Evolutionary conservation across 64 coral and sea anemone species (phyloP).

Genomic region (Stichodactyla mertensii): DNA sequence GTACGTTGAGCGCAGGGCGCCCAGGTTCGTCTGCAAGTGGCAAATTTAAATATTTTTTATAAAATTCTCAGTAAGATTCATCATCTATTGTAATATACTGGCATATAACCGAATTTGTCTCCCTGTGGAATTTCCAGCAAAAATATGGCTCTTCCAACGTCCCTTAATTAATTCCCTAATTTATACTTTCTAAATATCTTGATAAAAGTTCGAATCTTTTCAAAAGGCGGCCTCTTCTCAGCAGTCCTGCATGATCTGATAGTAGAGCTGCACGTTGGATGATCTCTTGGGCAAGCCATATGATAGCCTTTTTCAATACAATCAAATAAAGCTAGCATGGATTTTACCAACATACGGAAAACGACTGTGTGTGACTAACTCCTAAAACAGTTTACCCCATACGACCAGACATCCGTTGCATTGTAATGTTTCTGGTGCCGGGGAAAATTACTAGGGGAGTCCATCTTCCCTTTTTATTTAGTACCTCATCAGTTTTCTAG

Average conservation of each 20-base stretch:
- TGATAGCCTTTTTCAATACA: not conserved
- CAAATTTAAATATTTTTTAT: no score
- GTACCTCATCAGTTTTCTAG: no score
- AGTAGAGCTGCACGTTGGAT: not conserved
- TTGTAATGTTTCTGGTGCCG: not conserved
- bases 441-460: no score
- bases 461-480: no score
- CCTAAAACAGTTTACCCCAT: no score
- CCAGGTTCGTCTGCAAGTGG: no score
- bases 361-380: not conserved
- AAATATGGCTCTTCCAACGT: no score
- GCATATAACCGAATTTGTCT: no score
- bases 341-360: not conserved
- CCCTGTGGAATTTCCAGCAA: no score
- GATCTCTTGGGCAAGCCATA: not conserved
- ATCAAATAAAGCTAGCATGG: not conserved
- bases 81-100: no score
- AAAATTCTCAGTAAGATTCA: no score
- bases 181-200: not conserved
- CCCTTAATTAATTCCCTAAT: not conserved
- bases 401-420: not conserved
- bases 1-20: no score
- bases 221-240: not conserved
- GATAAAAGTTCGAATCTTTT: not conserved
- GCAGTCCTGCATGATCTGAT: not conserved